Conservation (phyloP, 2,113 vertebrate species). For the Orycteropus afer region DNA sequence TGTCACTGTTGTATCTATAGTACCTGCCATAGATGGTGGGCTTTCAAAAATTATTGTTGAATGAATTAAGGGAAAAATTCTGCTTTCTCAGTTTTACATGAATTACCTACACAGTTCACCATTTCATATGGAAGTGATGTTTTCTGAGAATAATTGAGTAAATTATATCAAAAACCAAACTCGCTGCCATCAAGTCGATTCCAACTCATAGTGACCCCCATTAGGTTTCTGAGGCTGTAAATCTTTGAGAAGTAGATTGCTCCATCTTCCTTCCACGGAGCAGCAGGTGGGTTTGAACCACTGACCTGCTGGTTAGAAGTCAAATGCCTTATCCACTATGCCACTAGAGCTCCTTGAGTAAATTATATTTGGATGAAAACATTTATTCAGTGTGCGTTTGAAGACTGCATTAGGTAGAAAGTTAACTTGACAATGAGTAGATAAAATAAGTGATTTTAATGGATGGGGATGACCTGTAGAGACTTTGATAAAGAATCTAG, state of each 20-base stretch:
- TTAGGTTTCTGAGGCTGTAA: too few species aligned
- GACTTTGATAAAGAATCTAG: neutral
- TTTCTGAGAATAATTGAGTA: neutral
- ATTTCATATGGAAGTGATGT: neutral
- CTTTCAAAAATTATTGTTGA: neutral
- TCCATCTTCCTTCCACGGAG: too few species aligned
- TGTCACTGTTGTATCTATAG: neutral
- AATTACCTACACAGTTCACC: neutral
- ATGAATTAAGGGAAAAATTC: neutral
- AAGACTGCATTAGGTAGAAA: neutral
- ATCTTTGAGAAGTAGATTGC: too few species aligned
- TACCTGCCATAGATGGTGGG: neutral
- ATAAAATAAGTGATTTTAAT: neutral
- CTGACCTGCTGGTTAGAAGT: too few species aligned
- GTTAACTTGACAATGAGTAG: neutral
- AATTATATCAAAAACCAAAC: too few species aligned
- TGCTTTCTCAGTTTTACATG: neutral
- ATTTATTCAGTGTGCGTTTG: neutral
- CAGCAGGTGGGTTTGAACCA: too few species aligned
- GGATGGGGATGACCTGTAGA: neutral
- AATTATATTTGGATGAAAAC: constrained; percentile 19
- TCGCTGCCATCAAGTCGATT: too few species aligned
- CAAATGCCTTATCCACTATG: too few species aligned
- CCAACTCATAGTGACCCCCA: too few species aligned
- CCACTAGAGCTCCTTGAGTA: too few species aligned